Base-by-base conservation (phyloP, 2,113 vertebrate genomes). In the Alethe castanea region DNA sequence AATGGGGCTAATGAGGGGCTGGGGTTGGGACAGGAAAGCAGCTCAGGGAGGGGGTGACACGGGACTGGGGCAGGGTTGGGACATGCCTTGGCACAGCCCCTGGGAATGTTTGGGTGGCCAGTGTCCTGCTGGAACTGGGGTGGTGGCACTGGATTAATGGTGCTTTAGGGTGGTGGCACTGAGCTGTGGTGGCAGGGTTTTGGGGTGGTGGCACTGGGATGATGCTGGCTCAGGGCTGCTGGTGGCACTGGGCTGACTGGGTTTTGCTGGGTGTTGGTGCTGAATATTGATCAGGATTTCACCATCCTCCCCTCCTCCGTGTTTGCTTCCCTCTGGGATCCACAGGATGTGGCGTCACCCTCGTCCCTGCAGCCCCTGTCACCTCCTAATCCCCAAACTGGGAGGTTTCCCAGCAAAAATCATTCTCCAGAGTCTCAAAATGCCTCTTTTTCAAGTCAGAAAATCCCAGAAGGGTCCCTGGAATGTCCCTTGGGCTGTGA, bases 251-350 rank as follows among this genome's bases (percentile, higher is more conserved):
- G 23, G 24, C 38, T 73, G 33, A 1, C 4, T 2, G 60, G 19
- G 6, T 35, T 50, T 31, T 59, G 23, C 52, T 19, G 38, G 59
- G 19, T 35, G 3, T 5, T 29, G 16, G 29, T 8, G 11, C n/a
- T 83, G 12, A 35, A 5, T 10, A 3, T 8, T 11, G 28, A 31
- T 78, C n/a, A 3, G 52, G 57, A 11, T 52, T 62, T 81, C 47
- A 16, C 53, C 13, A 3, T 4, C 44, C 0, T 0, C 54, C 36
- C 35, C 33, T 7, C 35, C 28, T 17, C 19, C 0, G 0, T 3
- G 2, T 74, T 56, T 35, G n/a, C 35, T 54, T 70, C 86, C 86
- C 5, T 0, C 25, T 52, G 59, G 70, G 40, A 31, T 66, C 47
- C 0, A 0, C 6, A 3, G 67, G 22, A 8, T 1, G 23, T 57